Evolutionary conservation across 1,140 invertebrate species (phyloP).

Genomic region (Penaeus indicus): DNA sequence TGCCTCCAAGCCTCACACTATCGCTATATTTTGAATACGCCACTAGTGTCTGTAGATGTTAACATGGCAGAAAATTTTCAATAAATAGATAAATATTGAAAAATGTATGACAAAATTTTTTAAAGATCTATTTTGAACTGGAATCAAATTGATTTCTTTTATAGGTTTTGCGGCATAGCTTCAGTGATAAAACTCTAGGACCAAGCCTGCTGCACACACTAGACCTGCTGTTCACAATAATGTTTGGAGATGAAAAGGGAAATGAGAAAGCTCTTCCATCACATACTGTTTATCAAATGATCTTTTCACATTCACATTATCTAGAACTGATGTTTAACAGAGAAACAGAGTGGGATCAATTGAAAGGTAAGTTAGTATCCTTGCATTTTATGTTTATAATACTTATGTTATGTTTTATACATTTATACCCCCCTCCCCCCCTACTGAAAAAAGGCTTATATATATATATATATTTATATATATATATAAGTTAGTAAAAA

Average conservation of each 20-base stretch:
- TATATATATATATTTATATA: background rate
- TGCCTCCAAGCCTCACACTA: no score
- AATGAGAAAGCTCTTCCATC: background rate
- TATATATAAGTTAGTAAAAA: no score
- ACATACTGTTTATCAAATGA: conserved; percentile 20
- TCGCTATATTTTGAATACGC: no score
- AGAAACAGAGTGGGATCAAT: conserved; percentile 15
- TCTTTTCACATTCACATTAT: conserved; percentile 31
- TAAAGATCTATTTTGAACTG: no score
- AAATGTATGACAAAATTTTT: no score
- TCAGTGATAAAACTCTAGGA: background rate
- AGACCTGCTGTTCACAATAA: background rate
- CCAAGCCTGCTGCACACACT: background rate
- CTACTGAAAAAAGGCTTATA: background rate
- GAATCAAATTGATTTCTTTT: background rate
- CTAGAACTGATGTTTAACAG: conserved; percentile 14
- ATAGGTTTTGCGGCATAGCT: conserved; percentile 7
- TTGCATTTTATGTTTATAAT: background rate
- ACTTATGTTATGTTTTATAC: no score
- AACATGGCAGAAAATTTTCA: no score
- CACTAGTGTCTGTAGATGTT: no score
- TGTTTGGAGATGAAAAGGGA: background rate
- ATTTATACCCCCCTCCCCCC: no score
- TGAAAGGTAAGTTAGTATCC: conserved; percentile 6
- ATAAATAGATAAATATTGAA: no score